These are phyloP conservation scores for Acronicta psi DNA, from an alignment of 2,888 invertebrate species.

Conservation along the genomic window DNA sequence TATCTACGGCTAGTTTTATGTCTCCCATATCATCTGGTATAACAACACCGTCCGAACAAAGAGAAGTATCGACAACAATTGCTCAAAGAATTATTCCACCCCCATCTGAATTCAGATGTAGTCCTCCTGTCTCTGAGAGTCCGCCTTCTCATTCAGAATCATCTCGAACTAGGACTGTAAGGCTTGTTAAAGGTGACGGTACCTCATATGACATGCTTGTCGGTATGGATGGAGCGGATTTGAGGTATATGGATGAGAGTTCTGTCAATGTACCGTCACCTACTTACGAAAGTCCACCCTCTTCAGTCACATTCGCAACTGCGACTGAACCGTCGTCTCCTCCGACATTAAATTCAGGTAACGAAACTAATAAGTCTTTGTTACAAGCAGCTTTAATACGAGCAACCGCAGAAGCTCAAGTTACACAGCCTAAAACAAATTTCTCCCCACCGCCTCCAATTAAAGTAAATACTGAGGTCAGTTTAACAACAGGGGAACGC, in stretches of 20 bases:
- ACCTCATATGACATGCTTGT: constrained; percentile 93
- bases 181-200: constrained; percentile 88
- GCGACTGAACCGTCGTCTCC: constrained; percentile 91
- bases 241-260: constrained; percentile 97
- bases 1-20: constrained; percentile 74
- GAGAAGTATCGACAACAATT: constrained; percentile 85
- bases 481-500: constrained; percentile 89
- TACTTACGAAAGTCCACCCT: constrained; percentile 93
- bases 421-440: constrained; percentile 79
- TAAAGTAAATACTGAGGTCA: constrained; percentile 93
- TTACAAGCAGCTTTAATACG: constrained; percentile 93
- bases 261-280: constrained; percentile 95
- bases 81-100: constrained; percentile 93
- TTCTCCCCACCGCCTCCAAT: constrained; percentile 81
- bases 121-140: constrained; percentile 91
- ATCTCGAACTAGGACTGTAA: constrained; percentile 87
- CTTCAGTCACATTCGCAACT: constrained; percentile 90
- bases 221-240: constrained; percentile 95
- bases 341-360: constrained; percentile 83
- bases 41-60: constrained; percentile 81
- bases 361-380: constrained; percentile 90
- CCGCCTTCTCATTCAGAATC: constrained; percentile 89
- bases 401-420: constrained; percentile 90
- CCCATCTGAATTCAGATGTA: constrained; percentile 92
- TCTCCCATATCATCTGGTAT: constrained; percentile 82